phyloP scores from a whole-genome alignment of 2,888 invertebrate genomes.

The Ectemnius cavifrons region DNA sequence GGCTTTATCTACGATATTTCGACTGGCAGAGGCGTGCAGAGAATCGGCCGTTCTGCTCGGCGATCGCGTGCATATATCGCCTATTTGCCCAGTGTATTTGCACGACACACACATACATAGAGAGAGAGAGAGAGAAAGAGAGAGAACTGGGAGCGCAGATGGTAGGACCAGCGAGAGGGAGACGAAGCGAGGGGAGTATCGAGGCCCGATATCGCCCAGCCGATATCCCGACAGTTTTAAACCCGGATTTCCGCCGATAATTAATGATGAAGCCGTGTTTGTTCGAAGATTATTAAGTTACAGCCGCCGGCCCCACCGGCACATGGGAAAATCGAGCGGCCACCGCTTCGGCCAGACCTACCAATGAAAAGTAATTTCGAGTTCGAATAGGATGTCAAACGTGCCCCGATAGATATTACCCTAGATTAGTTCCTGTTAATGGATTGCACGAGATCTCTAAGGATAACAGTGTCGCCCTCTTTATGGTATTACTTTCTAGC shows the following conservation, averaged over 20 bases:
- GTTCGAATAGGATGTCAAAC: not conserved
- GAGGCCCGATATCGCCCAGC: conserved; percentile 60
- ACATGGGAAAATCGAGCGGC: conserved; percentile 23
- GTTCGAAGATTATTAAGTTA: conserved; percentile 72
- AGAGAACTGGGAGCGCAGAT: no score
- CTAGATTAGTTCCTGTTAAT: no score
- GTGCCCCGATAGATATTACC: not conserved
- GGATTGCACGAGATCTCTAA: no score
- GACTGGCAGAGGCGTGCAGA: not conserved
- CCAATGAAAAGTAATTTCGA: conserved; percentile 29
- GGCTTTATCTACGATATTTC: conserved; percentile 56
- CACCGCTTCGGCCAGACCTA: conserved; percentile 11
- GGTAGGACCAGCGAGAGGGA: no score
- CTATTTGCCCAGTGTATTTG: conserved; percentile 71
- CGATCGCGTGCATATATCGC: conserved; percentile 48
- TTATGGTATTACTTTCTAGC: no score
- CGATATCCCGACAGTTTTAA: conserved; percentile 66
- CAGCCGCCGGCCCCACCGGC: conserved; percentile 40
- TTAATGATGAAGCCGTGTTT: conserved; percentile 69
- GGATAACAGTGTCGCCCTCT: no score
- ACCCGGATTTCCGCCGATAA: conserved; percentile 71
- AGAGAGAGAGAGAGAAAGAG: no score
- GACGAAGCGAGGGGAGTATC: conserved; percentile 47
- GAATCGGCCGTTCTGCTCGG: conserved; percentile 13
- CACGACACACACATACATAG: conserved; percentile 40